Evolutionary conservation across 2,888 invertebrate species (phyloP).

Genomic region (Campoletis raptor): DNA sequence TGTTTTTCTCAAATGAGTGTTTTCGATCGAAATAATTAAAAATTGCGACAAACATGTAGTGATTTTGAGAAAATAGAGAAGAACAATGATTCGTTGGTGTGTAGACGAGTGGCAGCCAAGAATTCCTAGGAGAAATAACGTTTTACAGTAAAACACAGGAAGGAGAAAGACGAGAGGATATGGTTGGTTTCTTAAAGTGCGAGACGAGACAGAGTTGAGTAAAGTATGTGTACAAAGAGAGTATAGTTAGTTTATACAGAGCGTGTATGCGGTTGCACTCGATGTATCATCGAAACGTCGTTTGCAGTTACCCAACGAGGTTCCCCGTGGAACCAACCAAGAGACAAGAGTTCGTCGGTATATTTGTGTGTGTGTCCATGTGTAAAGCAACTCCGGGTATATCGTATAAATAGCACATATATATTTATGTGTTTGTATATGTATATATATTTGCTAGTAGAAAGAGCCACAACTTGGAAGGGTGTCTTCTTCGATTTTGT

Average conservation of each 20-base stretch:
- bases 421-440: background rate
- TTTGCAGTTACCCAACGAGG: slow-evolving; percentile 64
- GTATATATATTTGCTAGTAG: background rate
- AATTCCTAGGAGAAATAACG: slow-evolving; percentile 16
- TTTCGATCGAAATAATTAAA: background rate
- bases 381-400: slow-evolving; percentile 7
- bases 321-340: slow-evolving; percentile 27
- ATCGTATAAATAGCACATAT: slow-evolving; percentile 28
- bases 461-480: slow-evolving; percentile 23
- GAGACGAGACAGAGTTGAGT: background rate
- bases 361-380: background rate
- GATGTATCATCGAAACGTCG: slow-evolving; percentile 69
- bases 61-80: background rate
- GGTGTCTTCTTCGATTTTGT: slow-evolving; percentile 64
- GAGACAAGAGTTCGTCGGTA: slow-evolving; percentile 18
- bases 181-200: slow-evolving; percentile 4
- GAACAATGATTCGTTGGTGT: background rate
- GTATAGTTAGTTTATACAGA: slow-evolving; percentile 43
- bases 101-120: background rate
- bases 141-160: background rate
- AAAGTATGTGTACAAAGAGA: slow-evolving; percentile 27
- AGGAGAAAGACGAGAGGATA: background rate
- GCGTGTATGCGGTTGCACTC: slow-evolving; percentile 43
- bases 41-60: background rate
- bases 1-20: background rate